Conservation (phyloP, 2,113 vertebrate genomes). For the Onychostruthus taczanowskii region DNA sequence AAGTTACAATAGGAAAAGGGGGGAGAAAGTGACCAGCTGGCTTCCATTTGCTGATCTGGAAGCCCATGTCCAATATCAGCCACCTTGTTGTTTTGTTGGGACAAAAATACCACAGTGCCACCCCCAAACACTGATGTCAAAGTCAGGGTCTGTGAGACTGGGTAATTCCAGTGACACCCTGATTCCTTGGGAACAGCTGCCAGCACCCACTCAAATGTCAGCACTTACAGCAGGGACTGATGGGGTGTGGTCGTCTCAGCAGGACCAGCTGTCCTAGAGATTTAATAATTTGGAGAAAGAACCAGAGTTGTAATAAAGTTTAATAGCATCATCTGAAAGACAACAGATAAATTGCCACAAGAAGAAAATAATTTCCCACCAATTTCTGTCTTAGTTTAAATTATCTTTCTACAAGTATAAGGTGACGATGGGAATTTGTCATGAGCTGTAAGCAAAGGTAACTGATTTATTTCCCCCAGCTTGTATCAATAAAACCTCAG, state of each 20-base stretch:
- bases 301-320: not conserved
- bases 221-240: not conserved
- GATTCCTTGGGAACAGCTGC: not conserved
- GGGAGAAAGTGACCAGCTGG: not conserved
- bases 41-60: not conserved
- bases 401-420: not conserved
- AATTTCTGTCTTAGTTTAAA: not conserved
- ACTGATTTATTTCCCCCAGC: not conserved
- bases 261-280: not conserved
- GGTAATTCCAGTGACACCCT: not conserved
- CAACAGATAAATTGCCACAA: not conserved
- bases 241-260: slow-evolving; percentile 8
- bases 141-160: not conserved
- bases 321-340: not conserved
- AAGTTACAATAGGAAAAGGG: not conserved
- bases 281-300: not conserved
- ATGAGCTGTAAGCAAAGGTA: not conserved
- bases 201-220: not conserved
- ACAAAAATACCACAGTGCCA: not conserved
- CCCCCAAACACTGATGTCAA: not conserved
- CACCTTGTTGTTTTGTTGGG: not conserved
- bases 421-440: not conserved
- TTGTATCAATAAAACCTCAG: not conserved
- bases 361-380: not conserved
- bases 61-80: not conserved